Evolutionary conservation across 2,113 vertebrate species (phyloP), one percentile per base, ranked within the genome.

Genomic region (Anarhynchus alexandrinus): DNA sequence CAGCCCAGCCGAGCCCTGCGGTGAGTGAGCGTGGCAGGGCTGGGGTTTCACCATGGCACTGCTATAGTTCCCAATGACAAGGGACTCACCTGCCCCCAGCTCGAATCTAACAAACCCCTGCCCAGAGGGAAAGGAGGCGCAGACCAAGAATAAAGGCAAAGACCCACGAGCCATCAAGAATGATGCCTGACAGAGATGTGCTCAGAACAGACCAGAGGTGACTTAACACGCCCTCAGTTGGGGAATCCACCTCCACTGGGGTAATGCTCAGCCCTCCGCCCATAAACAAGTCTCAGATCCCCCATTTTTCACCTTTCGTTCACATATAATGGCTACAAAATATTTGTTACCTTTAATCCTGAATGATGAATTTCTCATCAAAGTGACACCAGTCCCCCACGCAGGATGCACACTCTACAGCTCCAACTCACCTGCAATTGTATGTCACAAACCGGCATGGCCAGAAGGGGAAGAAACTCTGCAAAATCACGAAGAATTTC

Each of bases 171-270:
- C 49, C 40, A 11, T 23, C 43, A 38, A 17, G 43, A 82, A 14
- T 0, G 7, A 42, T 34, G 18, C 9, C 32, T 30, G 74, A 36
- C 54, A 22, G 26, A 78, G 38, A 38, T 20, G 11, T 0, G 0
- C 42, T 64, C 47, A 59, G 52, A 36, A 49, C n/a, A 57, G 66
- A 69, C 21, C 32, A 36, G 45, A 61, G 30, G 54, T 2, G 11
- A 15, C 17, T 51, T 69, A 69, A 45, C 25, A 10, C 18, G 4
- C 27, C 10, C 74, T 73, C 54, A 27, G 14, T 2, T 54, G 62
- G 42, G 45, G 12, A 83, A 74, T 70, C 25, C 27, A 29, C 17
- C 9, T 67, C 29, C 38, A 13, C 12, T 0, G 1, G 49, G 22
- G 8, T 55, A 19, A 2, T 23, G 49, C 88, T 91, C 59, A 83